Evolutionary conservation across 1,140 invertebrate species (phyloP), one percentile per base, ranked within the genome.

Genomic region (Drosophila melanica): DNA sequence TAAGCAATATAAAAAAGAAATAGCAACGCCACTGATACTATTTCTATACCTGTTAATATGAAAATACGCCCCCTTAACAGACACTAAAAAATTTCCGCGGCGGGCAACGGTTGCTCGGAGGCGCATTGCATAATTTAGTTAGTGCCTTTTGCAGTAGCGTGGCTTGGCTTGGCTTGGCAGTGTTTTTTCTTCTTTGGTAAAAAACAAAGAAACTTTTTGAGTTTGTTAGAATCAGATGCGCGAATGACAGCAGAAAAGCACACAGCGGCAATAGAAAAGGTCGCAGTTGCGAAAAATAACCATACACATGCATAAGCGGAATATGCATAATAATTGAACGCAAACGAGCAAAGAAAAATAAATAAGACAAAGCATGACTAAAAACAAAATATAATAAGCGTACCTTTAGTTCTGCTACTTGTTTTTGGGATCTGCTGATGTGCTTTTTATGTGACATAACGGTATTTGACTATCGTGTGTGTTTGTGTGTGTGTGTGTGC

Each of bases 391-490:
- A 68, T 73, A 80, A 75, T 89, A 89, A 84, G 84, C 85, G 47
- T 60, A 70, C 58, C 72, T 89, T 89, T 59, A 64, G 67, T 33
- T 68, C 55, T 70, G 30, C 8, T 27, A 69, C 33, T 64, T 70
- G 65, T 64, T 75, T 64, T 63, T 78, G 20, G 55, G 48, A 41
- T 53, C 41, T 44, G 39, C 58, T 70, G 54, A 41, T 54, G 72
- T 85, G 69, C 73, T 70, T 59, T 80, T 77, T 67, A 67, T 75
- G 76, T 87, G 84, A 89, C 84, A 89, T 89, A 89, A 89, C 84
- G 79, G 74, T 59, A 72, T 60, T 79, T 53, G 54, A 44, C 57
- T 58, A 53, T 10, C 27, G 37, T 60, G 2, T 33, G 30, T 33
- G 30, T 20, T 30, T 63, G 30, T 53, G 62, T 45, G 65, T 60